Conservation (phyloP, 2,113 vertebrate genomes). For the Chunga burmeisteri region DNA sequence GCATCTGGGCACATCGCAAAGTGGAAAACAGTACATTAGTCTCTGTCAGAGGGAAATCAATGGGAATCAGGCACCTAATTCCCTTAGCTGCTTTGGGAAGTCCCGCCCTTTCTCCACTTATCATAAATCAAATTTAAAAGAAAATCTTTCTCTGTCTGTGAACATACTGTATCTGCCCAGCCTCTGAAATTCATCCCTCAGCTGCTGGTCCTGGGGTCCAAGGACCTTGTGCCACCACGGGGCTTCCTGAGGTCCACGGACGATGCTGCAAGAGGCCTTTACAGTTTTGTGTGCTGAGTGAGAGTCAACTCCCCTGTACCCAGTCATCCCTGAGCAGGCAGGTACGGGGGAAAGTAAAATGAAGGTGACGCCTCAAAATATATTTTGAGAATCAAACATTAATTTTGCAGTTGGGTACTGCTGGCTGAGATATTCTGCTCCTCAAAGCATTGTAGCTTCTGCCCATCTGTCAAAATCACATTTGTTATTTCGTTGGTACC, state of each 20-base stretch:
- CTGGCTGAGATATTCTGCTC: not conserved
- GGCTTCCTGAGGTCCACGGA: not conserved
- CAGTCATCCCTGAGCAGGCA: not conserved
- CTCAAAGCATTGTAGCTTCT: not conserved
- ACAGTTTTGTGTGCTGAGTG: accelerated
- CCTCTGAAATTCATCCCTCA: not conserved
- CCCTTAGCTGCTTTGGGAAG: constrained; percentile 62
- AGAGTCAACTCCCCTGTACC: not conserved
- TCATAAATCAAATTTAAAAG: constrained; percentile 56
- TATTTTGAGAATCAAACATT: not conserved
- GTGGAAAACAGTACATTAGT: constrained; percentile 61
- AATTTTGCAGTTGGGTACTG: not conserved
- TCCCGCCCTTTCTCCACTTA: constrained; percentile 29
- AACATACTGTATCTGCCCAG: not conserved
- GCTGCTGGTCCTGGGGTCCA: not conserved
- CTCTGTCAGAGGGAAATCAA: constrained; percentile 68
- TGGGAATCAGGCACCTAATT: constrained; percentile 62
- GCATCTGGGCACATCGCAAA: constrained; percentile 39
- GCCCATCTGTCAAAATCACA: constrained; percentile 11
- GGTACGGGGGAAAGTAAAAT: not conserved
- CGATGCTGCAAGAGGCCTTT: not conserved
- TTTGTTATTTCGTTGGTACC: not conserved
- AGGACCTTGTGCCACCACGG: accelerated
- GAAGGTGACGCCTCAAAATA: not conserved
- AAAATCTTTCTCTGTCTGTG: not conserved